phyloP scores from a whole-genome alignment of 2,888 invertebrate genomes.

The Heliconius cydno region DNA sequence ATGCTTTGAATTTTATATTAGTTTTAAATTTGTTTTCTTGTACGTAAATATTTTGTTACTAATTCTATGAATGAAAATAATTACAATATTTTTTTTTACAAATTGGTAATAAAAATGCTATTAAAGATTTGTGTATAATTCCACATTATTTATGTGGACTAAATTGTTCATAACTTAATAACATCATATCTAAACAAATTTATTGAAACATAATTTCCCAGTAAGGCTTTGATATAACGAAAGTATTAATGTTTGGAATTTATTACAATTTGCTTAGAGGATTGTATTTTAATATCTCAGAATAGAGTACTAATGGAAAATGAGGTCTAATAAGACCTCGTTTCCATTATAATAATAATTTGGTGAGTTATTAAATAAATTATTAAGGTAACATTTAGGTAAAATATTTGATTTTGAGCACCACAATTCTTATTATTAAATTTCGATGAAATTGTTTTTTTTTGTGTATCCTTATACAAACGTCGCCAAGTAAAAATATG shows the following conservation, averaged over 20 bases:
- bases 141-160: background rate
- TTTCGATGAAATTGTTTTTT: background rate
- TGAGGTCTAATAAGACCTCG: background rate
- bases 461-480: background rate
- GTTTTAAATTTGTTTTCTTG: background rate
- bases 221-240: conserved; percentile 18
- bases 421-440: background rate
- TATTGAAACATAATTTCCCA: conserved; percentile 10
- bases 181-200: conserved; percentile 10
- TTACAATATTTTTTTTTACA: too few species aligned
- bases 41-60: background rate
- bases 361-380: conserved; percentile 5
- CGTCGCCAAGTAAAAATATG: background rate
- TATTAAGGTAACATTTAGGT: conserved; percentile 4
- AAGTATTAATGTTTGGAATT: conserved; percentile 17
- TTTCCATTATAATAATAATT: conserved; percentile 4
- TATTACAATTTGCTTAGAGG: conserved; percentile 2
- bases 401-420: conserved; percentile 5
- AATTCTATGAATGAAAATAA: too few species aligned
- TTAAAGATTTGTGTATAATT: background rate
- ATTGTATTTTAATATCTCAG: conserved; percentile 20
- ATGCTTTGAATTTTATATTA: background rate
- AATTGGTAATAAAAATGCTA: background rate
- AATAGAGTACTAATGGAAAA: conserved; percentile 14
- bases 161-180: conserved; percentile 4